Conservation (phyloP, 2,113 vertebrate species). For the Phalacrocorax carbo region DNA sequence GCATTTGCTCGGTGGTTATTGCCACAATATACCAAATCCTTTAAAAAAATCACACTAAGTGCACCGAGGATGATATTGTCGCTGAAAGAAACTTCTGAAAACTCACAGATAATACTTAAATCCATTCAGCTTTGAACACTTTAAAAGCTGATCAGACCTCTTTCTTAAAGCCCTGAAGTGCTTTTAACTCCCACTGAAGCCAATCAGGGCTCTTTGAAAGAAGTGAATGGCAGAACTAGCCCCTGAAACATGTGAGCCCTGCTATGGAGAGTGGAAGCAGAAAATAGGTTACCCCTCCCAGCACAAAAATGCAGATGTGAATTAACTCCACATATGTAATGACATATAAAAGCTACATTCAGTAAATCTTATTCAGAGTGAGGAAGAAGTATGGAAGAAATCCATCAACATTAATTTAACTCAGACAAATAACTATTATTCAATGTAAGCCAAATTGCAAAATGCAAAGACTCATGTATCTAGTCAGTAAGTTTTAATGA, state of each 20-base stretch:
- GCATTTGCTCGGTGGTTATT: constrained; percentile 17
- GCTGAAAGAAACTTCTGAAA: constrained; percentile 45
- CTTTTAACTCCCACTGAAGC: constrained; percentile 66
- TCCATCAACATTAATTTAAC: constrained; percentile 65
- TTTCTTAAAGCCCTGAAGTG: constrained; percentile 68
- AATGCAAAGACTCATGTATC: neutral
- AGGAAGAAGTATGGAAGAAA: constrained; percentile 61
- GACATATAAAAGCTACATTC: constrained; percentile 59
- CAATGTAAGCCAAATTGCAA: constrained; percentile 37
- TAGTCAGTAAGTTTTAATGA: constrained; percentile 32
- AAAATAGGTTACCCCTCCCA: constrained; percentile 69
- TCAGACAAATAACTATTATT: constrained; percentile 61
- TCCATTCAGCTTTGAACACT: constrained; percentile 58
- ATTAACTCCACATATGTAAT: constrained; percentile 57
- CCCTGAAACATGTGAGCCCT: constrained; percentile 52
- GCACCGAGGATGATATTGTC: neutral
- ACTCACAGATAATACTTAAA: constrained; percentile 38
- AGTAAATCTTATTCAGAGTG: constrained; percentile 55
- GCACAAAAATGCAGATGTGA: constrained; percentile 68
- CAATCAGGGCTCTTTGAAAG: constrained; percentile 64
- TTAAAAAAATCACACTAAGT: constrained; percentile 19
- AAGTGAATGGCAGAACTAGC: constrained; percentile 62
- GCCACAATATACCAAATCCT: constrained; percentile 44
- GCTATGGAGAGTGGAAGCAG: neutral
- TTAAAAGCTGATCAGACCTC: constrained; percentile 62